Base-by-base conservation (phyloP, 2,888 invertebrate species). In the Osmoderma eremita region DNA sequence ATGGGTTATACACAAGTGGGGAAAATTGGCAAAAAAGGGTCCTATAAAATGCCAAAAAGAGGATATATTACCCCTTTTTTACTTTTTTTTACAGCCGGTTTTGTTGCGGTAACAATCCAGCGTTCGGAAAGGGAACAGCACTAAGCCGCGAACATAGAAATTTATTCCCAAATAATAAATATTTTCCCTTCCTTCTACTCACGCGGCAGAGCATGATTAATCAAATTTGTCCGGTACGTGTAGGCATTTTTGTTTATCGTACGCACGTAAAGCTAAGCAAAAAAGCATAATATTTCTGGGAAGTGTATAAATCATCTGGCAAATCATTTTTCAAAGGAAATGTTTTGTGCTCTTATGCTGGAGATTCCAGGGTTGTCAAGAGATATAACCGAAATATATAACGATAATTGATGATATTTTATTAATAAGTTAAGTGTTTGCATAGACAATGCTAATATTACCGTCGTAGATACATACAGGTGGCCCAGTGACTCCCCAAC, bases 161-260 rank as follows among this genome's bases (percentile, higher is more conserved):
- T 41, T 56, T 56, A 42, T 56, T 56, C 22, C 56, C 41, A 56
- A 56, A 56, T 56, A 56, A 41, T 49, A 49, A 49, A 49, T 56
- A 56, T 56, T 56, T 41, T 56, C 15, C 3, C 22, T 56, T n/a
- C n/a, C n/a, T n/a, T n/a, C n/a, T n/a, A n/a, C 13, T 20, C 41
- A 22, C 20, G 6, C 38, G 22, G 41, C n/a, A n/a, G 41, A 20
- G 10, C 13, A 22, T 56, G 56, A 56, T 56, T 56, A 56, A 56
- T 56, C 41, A 56, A 56, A 56, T 41, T 42, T 18, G 38, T 22
- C 6, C 8, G 42, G 13, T 42, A 22, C 41, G 15, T 24, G 18
- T 4, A 41, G 13, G 45, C 18, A 15, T 17, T 15, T 8, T 18
- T 17, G 45, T 8, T 17, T 8, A 6, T 3, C 3, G 56, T 56